Conservation (phyloP, 2,113 vertebrate species). For the Gopherus evgoodei region DNA sequence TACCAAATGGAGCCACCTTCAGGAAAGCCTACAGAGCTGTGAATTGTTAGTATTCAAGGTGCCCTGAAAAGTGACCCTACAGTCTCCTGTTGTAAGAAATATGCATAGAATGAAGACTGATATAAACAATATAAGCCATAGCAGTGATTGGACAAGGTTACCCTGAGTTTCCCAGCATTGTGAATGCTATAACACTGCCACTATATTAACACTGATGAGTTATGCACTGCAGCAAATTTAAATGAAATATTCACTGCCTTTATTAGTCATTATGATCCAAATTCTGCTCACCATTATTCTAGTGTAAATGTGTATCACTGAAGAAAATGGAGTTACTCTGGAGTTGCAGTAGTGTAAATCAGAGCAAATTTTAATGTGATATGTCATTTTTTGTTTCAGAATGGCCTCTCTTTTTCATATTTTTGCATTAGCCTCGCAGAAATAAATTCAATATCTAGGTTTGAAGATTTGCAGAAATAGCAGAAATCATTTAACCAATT, state of each 20-base stretch:
- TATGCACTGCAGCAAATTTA: neutral
- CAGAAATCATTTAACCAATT: neutral
- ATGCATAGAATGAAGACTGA: neutral
- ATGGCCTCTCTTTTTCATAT: neutral
- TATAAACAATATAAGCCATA: neutral
- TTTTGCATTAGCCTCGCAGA: neutral
- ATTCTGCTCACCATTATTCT: neutral
- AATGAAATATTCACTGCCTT: neutral
- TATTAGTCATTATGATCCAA: neutral
- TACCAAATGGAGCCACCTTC: conserved; percentile 70
- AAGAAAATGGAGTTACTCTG: neutral
- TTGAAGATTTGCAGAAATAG: neutral
- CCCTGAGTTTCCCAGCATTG: neutral
- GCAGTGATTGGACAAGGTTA: neutral
- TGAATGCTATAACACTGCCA: neutral
- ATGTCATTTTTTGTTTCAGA: neutral
- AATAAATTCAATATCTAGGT: neutral
- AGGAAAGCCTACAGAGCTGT: conserved; percentile 42
- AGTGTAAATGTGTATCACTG: neutral
- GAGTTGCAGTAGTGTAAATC: neutral
- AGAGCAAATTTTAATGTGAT: neutral
- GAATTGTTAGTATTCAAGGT: neutral
- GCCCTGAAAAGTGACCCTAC: neutral
- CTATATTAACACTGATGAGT: neutral
- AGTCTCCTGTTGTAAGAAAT: neutral